A percentile compares a stretch with the other conserved stretches of the same genome.
Conservation (phyloP, 2,797 vertebrate genomes). For the Simalia tracyae region DNA sequence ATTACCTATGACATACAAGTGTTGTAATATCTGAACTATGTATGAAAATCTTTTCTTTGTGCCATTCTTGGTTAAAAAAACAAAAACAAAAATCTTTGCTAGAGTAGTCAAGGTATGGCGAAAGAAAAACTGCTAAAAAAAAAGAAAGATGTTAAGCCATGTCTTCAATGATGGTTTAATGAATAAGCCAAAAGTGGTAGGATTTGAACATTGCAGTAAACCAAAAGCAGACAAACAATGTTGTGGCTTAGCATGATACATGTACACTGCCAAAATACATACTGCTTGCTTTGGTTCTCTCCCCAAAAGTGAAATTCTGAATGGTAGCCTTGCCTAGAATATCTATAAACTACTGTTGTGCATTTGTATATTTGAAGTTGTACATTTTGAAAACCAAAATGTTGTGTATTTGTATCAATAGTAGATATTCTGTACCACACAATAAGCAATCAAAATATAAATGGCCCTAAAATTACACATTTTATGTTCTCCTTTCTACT, state of each 20-base stretch:
- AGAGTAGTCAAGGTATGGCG: not conserved
- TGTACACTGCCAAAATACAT: not conserved
- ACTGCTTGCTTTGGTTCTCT: not conserved
- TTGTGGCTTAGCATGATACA: not conserved
- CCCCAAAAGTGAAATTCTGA: not conserved
- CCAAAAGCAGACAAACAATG: not conserved
- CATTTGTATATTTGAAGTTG: too few relatives aligned
- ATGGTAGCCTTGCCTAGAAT: not conserved
- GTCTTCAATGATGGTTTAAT: not conserved
- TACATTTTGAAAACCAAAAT: not conserved
- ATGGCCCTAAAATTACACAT: not conserved
- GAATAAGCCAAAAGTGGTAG: not conserved
- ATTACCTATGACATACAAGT: constrained; percentile 14
- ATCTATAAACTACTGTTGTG: not conserved
- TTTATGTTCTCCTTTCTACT: not conserved
- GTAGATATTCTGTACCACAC: not conserved
- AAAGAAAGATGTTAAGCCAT: too few relatives aligned
- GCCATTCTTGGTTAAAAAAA: not conserved
- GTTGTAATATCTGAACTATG: not conserved
- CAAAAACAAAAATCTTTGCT: not conserved
- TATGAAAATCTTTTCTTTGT: not conserved
- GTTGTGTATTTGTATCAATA: not conserved
- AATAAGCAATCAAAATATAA: not conserved
- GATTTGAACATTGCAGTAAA: not conserved
- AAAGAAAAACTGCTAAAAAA: too few relatives aligned